Evolutionary conservation across 37 sponge, comb jelly and placozoan species (phyloP).

Genomic region (Chondrosia reniformis): DNA sequence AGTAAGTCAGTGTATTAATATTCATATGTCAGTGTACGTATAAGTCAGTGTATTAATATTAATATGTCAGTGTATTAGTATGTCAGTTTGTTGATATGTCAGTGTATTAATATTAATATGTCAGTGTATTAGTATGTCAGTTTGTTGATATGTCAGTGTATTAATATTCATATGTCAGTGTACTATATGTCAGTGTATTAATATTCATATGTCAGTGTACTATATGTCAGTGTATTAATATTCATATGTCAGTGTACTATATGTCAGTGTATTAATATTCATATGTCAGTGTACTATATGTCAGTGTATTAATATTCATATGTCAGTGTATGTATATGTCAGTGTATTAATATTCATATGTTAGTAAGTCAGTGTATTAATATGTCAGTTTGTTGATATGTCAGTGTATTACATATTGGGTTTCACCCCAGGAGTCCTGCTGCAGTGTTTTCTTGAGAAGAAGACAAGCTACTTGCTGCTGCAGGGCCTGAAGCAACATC

Average conservation of each 20-base stretch:
- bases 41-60: too few species aligned
- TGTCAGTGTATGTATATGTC: background rate
- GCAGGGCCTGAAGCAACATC: background rate
- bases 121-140: background rate
- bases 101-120: background rate
- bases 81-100: background rate
- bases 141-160: background rate
- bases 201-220: background rate
- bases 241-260: background rate
- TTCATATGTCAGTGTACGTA: too few species aligned
- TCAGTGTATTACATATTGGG: background rate
- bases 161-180: background rate
- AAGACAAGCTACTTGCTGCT: too few species aligned
- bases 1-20: too few species aligned
- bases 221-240: background rate
- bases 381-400: background rate
- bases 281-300: background rate
- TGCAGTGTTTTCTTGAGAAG: too few species aligned
- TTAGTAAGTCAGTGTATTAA: background rate
- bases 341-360: background rate
- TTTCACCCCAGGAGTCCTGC: too few species aligned
- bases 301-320: background rate
- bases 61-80: background rate
- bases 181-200: background rate
- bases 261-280: background rate